phyloP scores from a whole-genome alignment of 2,113 vertebrate species.

The Oreochromis tanganicae region DNA sequence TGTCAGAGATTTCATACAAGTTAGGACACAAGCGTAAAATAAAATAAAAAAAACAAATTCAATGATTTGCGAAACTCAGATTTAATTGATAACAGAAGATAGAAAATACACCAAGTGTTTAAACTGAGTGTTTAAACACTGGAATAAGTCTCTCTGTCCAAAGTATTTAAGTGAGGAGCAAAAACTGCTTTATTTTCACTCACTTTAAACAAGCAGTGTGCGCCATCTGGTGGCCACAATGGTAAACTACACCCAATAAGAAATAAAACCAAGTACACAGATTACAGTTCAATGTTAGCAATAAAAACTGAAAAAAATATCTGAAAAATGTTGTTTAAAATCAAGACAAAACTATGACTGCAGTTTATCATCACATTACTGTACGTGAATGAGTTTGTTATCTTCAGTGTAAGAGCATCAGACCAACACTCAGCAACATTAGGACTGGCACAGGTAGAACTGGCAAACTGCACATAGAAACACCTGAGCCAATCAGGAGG shows the following conservation, averaged over 20 bases:
- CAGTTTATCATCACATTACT: accelerated
- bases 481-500: accelerated
- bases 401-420: neutral
- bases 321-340: neutral
- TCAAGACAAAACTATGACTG: neutral
- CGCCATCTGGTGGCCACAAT: accelerated
- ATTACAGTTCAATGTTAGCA: neutral
- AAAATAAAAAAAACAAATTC: accelerated
- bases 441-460: accelerated
- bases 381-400: neutral
- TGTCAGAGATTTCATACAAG: accelerated
- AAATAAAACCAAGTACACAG: neutral
- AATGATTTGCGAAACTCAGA: accelerated
- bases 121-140: accelerated
- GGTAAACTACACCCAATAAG: neutral
- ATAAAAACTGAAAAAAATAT: neutral
- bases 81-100: accelerated
- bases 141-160: neutral
- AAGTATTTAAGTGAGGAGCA: accelerated
- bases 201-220: neutral
- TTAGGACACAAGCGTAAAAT: accelerated
- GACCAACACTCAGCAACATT: accelerated
- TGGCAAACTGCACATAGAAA: neutral
- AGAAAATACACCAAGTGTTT: neutral
- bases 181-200: accelerated